A percentile compares a stretch with the other conserved stretches of the same genome.
Conservation (phyloP, 1,140 invertebrate species). For the Aphidius gifuensis region DNA sequence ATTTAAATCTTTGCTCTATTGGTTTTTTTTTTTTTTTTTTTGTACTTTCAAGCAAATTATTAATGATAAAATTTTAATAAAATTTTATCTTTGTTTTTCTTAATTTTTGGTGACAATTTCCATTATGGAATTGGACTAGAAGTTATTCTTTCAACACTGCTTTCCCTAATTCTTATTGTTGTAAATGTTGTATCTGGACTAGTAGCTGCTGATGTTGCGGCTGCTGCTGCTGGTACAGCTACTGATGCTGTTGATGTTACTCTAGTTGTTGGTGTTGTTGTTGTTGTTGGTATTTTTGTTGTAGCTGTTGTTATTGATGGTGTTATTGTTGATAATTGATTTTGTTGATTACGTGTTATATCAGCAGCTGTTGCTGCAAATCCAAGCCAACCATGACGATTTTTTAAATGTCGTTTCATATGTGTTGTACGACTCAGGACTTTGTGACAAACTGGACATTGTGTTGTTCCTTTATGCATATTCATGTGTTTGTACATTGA, state of each 20-base stretch:
- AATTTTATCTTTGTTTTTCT: slow-evolving; percentile 27
- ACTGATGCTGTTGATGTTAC: slow-evolving; percentile 47
- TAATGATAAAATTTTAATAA: slow-evolving; percentile 4
- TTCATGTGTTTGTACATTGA: slow-evolving; percentile 59
- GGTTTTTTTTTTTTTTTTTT: slow-evolving; percentile 11
- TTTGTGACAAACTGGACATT: slow-evolving; percentile 56
- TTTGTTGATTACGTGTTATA: slow-evolving; percentile 24
- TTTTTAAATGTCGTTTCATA: slow-evolving; percentile 55
- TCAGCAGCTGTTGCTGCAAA: slow-evolving; percentile 30
- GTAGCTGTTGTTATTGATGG: slow-evolving; percentile 30
- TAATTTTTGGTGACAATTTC: slow-evolving; percentile 30
- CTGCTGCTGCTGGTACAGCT: slow-evolving; percentile 37
- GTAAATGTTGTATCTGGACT: slow-evolving; percentile 45
- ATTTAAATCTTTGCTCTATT: slow-evolving; percentile 7
- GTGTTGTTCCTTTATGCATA: slow-evolving; percentile 57
- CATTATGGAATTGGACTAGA: slow-evolving; percentile 57
- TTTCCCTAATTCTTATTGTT: slow-evolving; percentile 53
- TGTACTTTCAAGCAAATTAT: background rate
- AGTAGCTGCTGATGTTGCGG: slow-evolving; percentile 29
- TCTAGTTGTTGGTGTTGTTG: slow-evolving; percentile 51
- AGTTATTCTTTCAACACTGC: slow-evolving; percentile 54
- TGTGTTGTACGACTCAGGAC: slow-evolving; percentile 55
- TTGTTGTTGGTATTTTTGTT: slow-evolving; percentile 43
- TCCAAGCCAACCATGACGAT: slow-evolving; percentile 52
- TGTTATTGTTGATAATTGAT: slow-evolving; percentile 28